phyloP scores from a whole-genome alignment of 2,113 vertebrate species.

The Lampris megalopsis region DNA sequence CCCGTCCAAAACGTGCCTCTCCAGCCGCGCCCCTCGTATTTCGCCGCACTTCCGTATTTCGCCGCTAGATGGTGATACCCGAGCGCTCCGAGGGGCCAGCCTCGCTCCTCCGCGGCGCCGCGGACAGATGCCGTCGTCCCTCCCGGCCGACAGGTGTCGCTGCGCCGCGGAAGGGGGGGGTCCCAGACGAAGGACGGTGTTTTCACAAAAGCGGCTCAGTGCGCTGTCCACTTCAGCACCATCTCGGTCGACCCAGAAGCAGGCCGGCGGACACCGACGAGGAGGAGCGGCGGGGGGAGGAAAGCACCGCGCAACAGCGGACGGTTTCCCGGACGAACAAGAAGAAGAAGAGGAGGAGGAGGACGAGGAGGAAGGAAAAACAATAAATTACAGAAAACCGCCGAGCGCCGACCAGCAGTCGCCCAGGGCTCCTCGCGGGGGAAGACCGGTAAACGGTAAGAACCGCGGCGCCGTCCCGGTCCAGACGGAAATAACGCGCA shows the following conservation, averaged over 20 bases:
- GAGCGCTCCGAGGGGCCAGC: neutral
- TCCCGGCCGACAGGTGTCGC: conserved; percentile 61
- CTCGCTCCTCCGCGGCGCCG: neutral
- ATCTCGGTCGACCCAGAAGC: conserved; percentile 62
- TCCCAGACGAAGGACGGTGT: conserved; percentile 12
- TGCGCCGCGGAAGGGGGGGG: neutral
- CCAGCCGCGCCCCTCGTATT: no score
- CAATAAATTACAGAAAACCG: neutral
- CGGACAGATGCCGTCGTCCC: conserved; percentile 19
- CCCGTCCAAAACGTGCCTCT: no score
- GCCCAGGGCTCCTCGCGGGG: no score
- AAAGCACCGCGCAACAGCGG: conserved; percentile 45
- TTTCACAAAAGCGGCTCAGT: conserved; percentile 61
- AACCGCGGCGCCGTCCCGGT: no score
- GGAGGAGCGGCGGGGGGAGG: conserved; percentile 32
- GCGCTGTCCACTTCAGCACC: conserved; percentile 85
- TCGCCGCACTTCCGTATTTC: no score
- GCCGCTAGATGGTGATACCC: conserved; percentile 52
- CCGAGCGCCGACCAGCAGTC: neutral
- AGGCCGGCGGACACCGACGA: conserved; percentile 52
- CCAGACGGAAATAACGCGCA: no score
- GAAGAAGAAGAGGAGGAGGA: no score
- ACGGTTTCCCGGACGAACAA: neutral
- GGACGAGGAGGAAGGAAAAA: neutral
- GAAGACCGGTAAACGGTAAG: no score